Conservation (phyloP, 2,888 invertebrate species). For the Mesochorus sp. region DNA sequence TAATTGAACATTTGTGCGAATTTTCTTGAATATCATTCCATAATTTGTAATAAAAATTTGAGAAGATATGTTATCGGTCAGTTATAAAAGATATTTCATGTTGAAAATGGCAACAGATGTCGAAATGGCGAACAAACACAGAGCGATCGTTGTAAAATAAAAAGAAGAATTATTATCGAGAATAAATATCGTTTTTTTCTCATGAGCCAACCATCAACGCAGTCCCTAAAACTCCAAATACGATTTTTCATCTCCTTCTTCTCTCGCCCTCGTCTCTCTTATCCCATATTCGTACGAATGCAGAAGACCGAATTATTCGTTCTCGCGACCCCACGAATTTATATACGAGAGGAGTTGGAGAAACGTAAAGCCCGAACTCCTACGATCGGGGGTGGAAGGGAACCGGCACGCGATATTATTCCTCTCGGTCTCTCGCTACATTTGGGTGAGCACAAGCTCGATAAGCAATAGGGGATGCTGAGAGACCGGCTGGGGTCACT, state of each 20-base stretch:
- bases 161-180: no score
- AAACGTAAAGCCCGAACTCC: conserved; percentile 35
- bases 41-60: no score
- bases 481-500: conserved; percentile 75
- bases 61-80: no score
- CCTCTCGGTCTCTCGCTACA: conserved; percentile 18
- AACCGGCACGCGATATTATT: conserved; percentile 16
- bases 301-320: conserved; percentile 75
- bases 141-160: no score
- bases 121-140: no score
- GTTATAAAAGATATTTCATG: no score
- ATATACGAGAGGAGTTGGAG: conserved; percentile 79
- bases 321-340: conserved; percentile 73
- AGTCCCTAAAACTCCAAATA: no score
- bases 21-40: no score
- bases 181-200: no score
- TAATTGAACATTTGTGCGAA: no score
- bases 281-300: conserved; percentile 61
- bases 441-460: conserved; percentile 64
- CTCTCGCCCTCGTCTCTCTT: conserved; percentile 53
- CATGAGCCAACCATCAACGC: no score
- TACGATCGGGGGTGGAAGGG: conserved; percentile 31
- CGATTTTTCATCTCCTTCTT: neutral
- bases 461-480: conserved; percentile 67
- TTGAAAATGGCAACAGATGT: no score